Base-by-base conservation (phyloP, 2,888 invertebrate species). In the Frankliniella fusca region DNA sequence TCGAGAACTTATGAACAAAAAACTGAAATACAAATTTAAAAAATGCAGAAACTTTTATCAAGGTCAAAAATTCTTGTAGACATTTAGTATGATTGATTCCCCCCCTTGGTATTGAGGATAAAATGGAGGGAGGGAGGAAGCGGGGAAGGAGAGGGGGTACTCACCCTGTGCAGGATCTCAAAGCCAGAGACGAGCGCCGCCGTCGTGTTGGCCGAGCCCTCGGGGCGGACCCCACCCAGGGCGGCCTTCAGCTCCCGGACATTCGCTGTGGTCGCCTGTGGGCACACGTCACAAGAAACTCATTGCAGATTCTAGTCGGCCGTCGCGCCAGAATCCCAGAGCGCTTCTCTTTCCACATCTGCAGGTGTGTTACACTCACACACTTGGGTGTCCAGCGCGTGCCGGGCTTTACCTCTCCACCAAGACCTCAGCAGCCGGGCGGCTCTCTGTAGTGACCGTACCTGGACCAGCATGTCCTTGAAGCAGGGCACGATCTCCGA, bases 141-240 rank as follows among this genome's bases (percentile, higher is more conserved):
- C 3, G 54, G 15, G 54, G 15, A 3, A 54, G 54, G 54, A 5
- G 38, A 2, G 54, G 70, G n/a, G n/a, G 23, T 70, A 86, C 86
- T 88, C 91, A 96, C 96, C 91, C 93, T 93, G 87, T 94, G 94
- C 81, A 99, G 90, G 84, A 98, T 92, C 88, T 96, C 95, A 87
- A 99, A 99, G 10, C 95, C 98, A 76, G 94, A 93, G 82, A 93
- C 93, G n/a, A 99, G 90, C 0, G 98, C 98, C 11, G 94, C 94
- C 0, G 97, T 95, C 87, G 98, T 94, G 89, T 99, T 97, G 18
- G 97, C 97, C 49, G 88, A 88, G 81, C 90, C 90, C 86, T 93
- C 92, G 11, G 94, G 91, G 85, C 94, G 93, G 18, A 95, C 91
- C 76, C 92, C 91, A 88, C 93, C 93, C 83, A 96, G 88, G 0